These are phyloP conservation scores for Acanthis flammea DNA, from an alignment of 2,797 vertebrate genomes.

Conservation along the genomic window DNA sequence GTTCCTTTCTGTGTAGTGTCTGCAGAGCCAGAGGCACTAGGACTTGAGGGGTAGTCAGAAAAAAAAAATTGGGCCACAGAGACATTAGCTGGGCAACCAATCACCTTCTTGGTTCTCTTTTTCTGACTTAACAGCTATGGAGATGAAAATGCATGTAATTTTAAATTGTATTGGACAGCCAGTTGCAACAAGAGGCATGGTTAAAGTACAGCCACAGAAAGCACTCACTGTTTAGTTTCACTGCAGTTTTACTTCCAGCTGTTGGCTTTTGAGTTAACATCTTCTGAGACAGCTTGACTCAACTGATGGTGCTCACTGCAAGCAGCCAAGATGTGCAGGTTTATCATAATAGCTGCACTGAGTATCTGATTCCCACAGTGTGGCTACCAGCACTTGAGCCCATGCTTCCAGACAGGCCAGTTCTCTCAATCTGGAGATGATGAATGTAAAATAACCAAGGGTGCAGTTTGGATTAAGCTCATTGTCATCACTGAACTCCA, in stretches of 20 bases:
- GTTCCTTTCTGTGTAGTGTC: background rate
- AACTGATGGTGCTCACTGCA: background rate
- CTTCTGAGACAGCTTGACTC: background rate
- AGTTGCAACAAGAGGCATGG: background rate
- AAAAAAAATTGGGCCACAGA: rapidly evolving
- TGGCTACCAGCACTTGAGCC: background rate
- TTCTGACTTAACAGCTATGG: background rate
- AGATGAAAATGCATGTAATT: background rate
- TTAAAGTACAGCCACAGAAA: background rate
- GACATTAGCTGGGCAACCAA: background rate
- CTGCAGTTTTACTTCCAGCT: background rate
- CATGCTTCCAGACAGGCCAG: background rate
- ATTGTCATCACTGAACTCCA: background rate
- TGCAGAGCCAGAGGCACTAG: background rate
- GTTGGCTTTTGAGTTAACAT: background rate
- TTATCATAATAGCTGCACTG: background rate
- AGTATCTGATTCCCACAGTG: background rate
- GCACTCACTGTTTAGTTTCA: background rate
- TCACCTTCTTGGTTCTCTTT: background rate
- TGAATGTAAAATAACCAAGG: background rate
- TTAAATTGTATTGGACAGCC: background rate
- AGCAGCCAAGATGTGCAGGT: background rate
- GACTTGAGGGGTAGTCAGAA: background rate
- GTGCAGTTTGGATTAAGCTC: background rate
- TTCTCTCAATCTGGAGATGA: background rate